Base-by-base conservation (phyloP, 30 jellyfish, hydroid and myxozoan species). In the Clytia hemisphaerica region DNA sequence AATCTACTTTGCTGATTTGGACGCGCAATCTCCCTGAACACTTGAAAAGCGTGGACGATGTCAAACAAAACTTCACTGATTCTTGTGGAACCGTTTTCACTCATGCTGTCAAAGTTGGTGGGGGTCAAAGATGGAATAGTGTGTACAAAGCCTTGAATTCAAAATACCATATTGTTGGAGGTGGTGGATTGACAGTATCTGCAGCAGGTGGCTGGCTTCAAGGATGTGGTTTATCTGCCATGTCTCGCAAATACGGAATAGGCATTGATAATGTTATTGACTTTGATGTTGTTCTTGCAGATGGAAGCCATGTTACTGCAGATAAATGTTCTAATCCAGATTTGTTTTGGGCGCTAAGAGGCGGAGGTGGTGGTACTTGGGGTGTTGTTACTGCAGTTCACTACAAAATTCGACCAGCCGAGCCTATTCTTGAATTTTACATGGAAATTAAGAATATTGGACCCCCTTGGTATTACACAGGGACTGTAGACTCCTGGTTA, bases 321-420 rank as follows among this genome's bases (percentile, higher is more conserved):
- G 70, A 57, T 30, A 40, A 35, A 3, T 57, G 70, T 57, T 30
- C 37, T 2, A 28, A 57, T 18, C 55, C 70, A 3, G 70, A 57
- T 32, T 30, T 57, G 45, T 57, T 57, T 18, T 57, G 58, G 70
- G 70, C 70, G 6, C 45, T 57, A 2, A 28, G 70, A 4, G 70
- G 70, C 3, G 70, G 70, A 4, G 70, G 70, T 4, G 70, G 70
- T 18, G 70, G 70, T 2, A 57, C 70, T 2, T 57, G 16, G 22
- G 70, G 70, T 3, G 70, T 57, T 4, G 70, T 57, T 4, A 57
- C 45, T 4, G 22, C 70, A 4, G 70, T 30, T 30, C 37, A 25
- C 7, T 57, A 57, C 14, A 28, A 40, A 4, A 19, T 57, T 16
- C 45, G 45, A 3, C 70, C 70, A 57, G 70, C 3, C 2, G 70